Evolutionary conservation across 2,797 vertebrate species (phyloP), one percentile per base, ranked within the genome.

Genomic region (Yasuhikotakia modesta): DNA sequence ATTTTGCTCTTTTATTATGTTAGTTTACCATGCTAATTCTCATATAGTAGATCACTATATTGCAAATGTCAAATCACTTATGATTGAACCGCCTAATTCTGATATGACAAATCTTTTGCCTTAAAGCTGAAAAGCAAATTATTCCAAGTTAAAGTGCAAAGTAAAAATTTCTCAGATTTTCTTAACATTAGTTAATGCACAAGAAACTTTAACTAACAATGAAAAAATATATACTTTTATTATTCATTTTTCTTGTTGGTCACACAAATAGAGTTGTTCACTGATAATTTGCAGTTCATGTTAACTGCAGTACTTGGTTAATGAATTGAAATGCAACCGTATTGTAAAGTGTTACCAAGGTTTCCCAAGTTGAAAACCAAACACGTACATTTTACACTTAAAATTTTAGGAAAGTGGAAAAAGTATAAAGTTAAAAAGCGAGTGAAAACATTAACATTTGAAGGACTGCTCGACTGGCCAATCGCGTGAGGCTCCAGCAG

Each of bases 401-500:
- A 5, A n/a, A n/a, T 6, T 50, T 3, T 50, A 4, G 8, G 1
- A 10, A 43, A 2, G 8, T 43, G 39, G 7, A 43, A 43, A 43
- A 43, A 43, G 8, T 7, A 19, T 13, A 70, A 63, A 30, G 10
- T 21, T 12, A 0, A 82, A 48, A 88, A 87, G 88, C 88, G 89
- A 35, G 73, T 64, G 3, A 12, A 7, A 48, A 43, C 27, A 32
- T 0, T 73, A 5, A n/a, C 2, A 0, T 69, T 87, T 90, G 88
- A 90, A 86, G 45, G 50, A 67, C 82, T 0, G 12, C 11, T 6
- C 0, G 0, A 0, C 5, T 6, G 78, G 65, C 91, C 90, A 93
- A 92, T 93, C 22, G 53, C 2, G 17, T 19, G 58, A 87, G 87
- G 39, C 75, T 82, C 35, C 60, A 77, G 82, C 70, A 53, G 61